Conservation (phyloP, 2,113 vertebrate species). For the Hypanus sabinus region DNA sequence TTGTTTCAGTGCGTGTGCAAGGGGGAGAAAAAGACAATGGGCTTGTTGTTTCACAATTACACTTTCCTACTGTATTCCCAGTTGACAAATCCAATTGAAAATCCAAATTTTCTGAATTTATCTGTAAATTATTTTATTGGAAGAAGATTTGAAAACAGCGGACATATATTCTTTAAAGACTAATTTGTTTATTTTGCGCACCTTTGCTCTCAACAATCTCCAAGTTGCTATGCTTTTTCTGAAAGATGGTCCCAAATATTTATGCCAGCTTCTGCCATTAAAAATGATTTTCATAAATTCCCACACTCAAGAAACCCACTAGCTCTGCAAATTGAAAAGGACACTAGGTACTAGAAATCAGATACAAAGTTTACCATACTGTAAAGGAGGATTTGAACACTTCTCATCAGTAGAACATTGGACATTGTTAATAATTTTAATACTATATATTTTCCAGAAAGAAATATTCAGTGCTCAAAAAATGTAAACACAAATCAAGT, state of each 20-base stretch:
- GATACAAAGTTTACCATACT: not conserved
- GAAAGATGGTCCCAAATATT: conserved; percentile 23
- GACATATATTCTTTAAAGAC: not conserved
- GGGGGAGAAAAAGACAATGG: too few relatives aligned
- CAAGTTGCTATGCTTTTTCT: not conserved
- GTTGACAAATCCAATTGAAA: not conserved
- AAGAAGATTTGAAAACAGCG: not conserved
- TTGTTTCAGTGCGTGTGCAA: not conserved
- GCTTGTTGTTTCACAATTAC: not conserved
- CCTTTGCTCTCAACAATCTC: not conserved
- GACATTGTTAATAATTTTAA: not conserved
- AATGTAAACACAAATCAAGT: conserved; percentile 27
- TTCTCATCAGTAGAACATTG: not conserved
- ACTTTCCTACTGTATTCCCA: not conserved
- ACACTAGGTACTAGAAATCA: not conserved
- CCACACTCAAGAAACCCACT: conserved; percentile 6
- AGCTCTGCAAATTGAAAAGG: too few relatives aligned
- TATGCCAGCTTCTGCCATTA: not conserved
- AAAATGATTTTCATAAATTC: conserved; percentile 22
- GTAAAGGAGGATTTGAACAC: not conserved
- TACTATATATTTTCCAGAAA: not conserved
- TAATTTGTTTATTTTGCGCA: not conserved
- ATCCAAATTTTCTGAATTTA: not conserved
- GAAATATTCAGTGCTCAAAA: conserved; percentile 1
- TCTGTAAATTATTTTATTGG: not conserved